These are phyloP conservation scores for Bucorvus abyssinicus DNA, from an alignment of 2,797 vertebrate genomes.

Conservation along the genomic window DNA sequence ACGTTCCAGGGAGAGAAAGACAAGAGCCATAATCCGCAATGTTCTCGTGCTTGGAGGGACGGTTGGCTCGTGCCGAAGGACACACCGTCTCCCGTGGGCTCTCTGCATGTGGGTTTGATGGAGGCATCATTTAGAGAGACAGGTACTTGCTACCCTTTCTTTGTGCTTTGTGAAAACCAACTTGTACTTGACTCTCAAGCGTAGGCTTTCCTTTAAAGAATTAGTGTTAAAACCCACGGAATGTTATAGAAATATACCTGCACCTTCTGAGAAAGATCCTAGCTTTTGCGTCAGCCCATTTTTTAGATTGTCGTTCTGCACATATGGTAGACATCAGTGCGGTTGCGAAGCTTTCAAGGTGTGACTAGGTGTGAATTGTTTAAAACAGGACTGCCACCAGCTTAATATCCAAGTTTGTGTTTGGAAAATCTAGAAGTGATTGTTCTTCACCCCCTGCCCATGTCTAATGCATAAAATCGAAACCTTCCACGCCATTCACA, in stretches of 20 bases:
- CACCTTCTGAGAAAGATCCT: constrained; percentile 11
- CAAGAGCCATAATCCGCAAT: not conserved
- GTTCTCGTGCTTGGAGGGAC: not conserved
- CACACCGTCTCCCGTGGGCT: fast-evolving
- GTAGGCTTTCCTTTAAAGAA: not conserved
- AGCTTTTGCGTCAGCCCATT: constrained; percentile 38
- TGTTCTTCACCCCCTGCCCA: constrained; percentile 53
- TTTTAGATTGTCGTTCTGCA: constrained; percentile 54
- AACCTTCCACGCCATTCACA: constrained; percentile 49
- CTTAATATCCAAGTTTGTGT: constrained; percentile 29
- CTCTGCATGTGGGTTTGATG: not conserved
- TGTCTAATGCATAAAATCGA: constrained; percentile 58
- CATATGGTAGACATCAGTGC: constrained; percentile 73
- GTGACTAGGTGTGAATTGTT: constrained; percentile 63
- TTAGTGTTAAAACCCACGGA: not conserved
- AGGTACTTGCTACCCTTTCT: not conserved
- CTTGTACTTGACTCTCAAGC: not conserved
- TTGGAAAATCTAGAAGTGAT: constrained; percentile 64
- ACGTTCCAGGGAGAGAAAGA: not conserved
- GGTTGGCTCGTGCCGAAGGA: not conserved
- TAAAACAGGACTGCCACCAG: constrained; percentile 65
- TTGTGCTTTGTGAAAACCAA: not conserved
- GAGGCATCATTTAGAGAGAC: not conserved
- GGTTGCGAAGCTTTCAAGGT: constrained; percentile 54
- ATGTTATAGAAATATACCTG: not conserved